Evolutionary conservation across 2,113 vertebrate species (phyloP).

Genomic region (Rhizomys pruinosus): DNA sequence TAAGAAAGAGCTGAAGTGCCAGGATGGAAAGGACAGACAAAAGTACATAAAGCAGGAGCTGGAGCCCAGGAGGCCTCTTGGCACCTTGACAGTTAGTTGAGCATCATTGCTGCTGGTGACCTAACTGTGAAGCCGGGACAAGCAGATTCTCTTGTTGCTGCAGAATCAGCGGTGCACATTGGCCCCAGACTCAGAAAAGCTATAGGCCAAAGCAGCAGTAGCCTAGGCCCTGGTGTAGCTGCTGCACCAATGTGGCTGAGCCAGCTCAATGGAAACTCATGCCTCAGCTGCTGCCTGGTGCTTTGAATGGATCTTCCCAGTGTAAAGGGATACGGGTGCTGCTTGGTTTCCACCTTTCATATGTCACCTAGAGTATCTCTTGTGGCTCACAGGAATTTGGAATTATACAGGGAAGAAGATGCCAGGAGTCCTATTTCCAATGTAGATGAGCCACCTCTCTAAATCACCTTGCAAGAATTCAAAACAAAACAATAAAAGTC

Average conservation of each 20-base stretch:
- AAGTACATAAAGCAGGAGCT: rapidly evolving
- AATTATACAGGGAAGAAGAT: not conserved
- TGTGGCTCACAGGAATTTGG: not conserved
- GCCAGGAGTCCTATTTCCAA: not conserved
- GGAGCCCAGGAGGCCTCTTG: not conserved
- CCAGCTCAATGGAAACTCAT: not conserved
- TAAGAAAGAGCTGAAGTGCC: not conserved
- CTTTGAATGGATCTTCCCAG: not conserved
- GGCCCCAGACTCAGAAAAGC: not conserved
- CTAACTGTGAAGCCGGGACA: not conserved
- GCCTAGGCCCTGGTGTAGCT: not conserved
- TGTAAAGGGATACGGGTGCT: not conserved
- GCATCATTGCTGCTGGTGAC: not conserved
- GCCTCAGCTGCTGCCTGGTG: rapidly evolving
- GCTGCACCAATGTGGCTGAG: not conserved
- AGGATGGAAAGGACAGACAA: not conserved
- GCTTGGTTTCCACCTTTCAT: not conserved
- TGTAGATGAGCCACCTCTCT: not conserved
- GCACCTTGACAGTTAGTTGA: not conserved
- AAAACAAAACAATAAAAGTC: not conserved
- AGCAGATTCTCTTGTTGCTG: not conserved
- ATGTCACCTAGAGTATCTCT: not conserved
- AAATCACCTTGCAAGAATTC: not conserved
- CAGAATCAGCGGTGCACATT: not conserved
- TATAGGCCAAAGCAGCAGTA: not conserved